Evolutionary conservation across 2,888 invertebrate species (phyloP), one percentile per base, ranked within the genome.

Genomic region (Alentia gelatinosa): DNA sequence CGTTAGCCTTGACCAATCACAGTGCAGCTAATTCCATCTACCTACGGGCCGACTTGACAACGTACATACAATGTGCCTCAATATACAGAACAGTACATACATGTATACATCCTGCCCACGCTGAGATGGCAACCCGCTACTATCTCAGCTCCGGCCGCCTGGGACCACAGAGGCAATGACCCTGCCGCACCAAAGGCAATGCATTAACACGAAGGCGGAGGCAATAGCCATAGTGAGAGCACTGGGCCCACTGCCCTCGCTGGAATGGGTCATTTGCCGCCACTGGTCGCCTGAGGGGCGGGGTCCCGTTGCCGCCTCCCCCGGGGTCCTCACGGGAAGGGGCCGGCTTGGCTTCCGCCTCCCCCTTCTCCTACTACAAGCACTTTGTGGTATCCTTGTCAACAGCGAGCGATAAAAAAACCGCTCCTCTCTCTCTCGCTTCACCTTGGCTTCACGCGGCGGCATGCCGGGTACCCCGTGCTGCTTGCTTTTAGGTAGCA

Each of bases 11-110:
- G 79, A 79, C 37, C 79, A 79, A 79, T 79, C 79, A 79, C 79
- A 79, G 79, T 79, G 79, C 79, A 79, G 79, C 79, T 79, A 79
- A 26, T 35, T 79, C 79, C 79, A 79, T 79, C 79, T 79, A 79
- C 79, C 79, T 79, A 79, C 79, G 5, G 26, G 12, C 74, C 74
- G 74, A 74, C 30, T 26, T 74, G 5, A 74, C 74, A 74, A 79
- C 79, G 79, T 79, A 35, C 79, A 79, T 37, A 79, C 79, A 79
- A 79, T 79, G 79, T 79, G 79, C 79, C 35, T 39, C 39, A 79
- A 79, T 79, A 79, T 79, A 79, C 79, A 79, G 12, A 19, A 79
- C 79, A 79, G 79, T 79, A 79, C 79, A 79, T 79, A 79, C 68
- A 68, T 79, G 39, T n/a, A 79, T 37, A 39, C 39, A 79, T 37